Evolutionary conservation across 2,113 vertebrate species (phyloP).

Genomic region (Anoura caudifer): DNA sequence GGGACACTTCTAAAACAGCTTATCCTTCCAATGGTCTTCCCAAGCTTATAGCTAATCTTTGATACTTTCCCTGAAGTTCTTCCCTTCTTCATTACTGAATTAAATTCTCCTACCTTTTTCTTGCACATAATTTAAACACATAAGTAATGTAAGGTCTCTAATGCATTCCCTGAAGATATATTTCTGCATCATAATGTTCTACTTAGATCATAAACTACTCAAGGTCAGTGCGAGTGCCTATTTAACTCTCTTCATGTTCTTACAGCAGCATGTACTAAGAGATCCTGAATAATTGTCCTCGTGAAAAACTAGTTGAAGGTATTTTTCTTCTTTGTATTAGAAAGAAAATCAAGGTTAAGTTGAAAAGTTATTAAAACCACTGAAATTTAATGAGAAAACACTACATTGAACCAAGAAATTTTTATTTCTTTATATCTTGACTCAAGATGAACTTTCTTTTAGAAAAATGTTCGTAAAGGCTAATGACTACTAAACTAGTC

Average conservation of each 20-base stretch:
- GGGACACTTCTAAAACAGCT: background rate
- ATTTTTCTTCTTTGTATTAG: slow-evolving; percentile 44
- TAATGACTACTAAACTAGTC: background rate
- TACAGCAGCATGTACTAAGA: slow-evolving; percentile 58
- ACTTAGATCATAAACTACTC: slow-evolving; percentile 78
- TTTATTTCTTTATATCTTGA: slow-evolving; percentile 3
- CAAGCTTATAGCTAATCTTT: slow-evolving; percentile 34
- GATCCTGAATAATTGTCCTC: slow-evolving; percentile 70
- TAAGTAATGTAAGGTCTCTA: slow-evolving; percentile 74
- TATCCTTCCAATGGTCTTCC: slow-evolving; percentile 39
- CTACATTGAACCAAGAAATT: background rate
- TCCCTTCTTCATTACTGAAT: slow-evolving; percentile 66
- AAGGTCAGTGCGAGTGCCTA: slow-evolving; percentile 70
- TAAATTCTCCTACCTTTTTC: slow-evolving; percentile 65
- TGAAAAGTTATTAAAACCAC: slow-evolving; percentile 28
- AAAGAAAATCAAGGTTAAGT: slow-evolving; percentile 65
- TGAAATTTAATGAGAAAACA: slow-evolving; percentile 47
- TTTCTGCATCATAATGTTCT: slow-evolving; percentile 77
- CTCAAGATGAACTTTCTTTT: background rate
- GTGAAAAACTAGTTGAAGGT: slow-evolving; percentile 70
- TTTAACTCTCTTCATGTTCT: slow-evolving; percentile 71
- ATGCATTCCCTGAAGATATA: slow-evolving; percentile 73
- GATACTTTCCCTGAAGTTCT: slow-evolving; percentile 56
- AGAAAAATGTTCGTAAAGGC: background rate
- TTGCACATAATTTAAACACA: slow-evolving; percentile 74